Conservation (phyloP, 2,888 invertebrate species). For the Agrilus cyanescens region DNA sequence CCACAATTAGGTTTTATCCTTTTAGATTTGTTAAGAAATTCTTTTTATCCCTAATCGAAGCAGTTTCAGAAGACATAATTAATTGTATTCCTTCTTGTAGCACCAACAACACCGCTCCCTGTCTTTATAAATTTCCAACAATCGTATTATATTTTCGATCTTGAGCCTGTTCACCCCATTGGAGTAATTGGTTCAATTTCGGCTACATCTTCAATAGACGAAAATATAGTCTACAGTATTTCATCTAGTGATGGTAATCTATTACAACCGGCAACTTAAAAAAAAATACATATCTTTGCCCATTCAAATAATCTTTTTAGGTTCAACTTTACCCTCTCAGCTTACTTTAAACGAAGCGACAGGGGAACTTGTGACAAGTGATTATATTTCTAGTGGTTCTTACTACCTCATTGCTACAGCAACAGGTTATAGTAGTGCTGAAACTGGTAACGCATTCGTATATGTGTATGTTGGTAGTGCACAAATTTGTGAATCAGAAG, state of each 20-base stretch:
- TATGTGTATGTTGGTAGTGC: conserved; percentile 7
- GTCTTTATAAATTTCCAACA: too few relatives aligned
- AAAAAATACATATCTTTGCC: neutral
- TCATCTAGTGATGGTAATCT: neutral
- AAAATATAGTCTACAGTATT: conserved; percentile 5
- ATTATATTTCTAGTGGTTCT: conserved; percentile 31
- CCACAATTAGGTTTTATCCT: too few relatives aligned
- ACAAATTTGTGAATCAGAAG: conserved; percentile 2
- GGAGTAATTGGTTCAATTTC: neutral
- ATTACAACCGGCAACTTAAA: neutral
- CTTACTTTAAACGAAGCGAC: conserved; percentile 12
- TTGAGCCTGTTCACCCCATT: neutral
- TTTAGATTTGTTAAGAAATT: too few relatives aligned
- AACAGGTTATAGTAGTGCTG: conserved; percentile 11
- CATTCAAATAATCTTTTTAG: neutral
- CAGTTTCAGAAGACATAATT: too few relatives aligned
- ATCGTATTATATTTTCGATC: too few relatives aligned
- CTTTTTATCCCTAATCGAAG: too few relatives aligned
- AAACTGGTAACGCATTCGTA: conserved; percentile 27
- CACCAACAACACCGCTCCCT: too few relatives aligned
- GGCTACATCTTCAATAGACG: conserved; percentile 5
- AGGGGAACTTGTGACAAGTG: conserved; percentile 30
- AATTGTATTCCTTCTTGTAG: too few relatives aligned
- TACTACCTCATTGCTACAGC: conserved; percentile 31
- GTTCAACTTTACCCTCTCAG: conserved; percentile 6